Conservation (phyloP, 2,113 vertebrate genomes). For the Anolis carolinensis region DNA sequence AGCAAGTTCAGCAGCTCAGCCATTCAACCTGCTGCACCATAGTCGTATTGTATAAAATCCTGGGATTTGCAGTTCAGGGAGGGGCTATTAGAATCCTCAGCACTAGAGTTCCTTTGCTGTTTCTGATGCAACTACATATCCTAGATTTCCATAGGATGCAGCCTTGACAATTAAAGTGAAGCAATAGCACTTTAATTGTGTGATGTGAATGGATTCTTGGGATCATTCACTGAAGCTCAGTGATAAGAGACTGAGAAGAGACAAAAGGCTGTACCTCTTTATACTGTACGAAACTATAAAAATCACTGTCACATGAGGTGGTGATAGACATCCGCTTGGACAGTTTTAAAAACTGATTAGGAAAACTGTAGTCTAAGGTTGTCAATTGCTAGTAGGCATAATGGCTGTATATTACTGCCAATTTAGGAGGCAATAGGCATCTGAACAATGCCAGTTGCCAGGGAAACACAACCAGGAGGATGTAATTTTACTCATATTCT, state of each 20-base stretch:
- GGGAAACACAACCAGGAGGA: background rate
- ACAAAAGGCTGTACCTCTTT: background rate
- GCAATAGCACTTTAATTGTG: no score
- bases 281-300: background rate
- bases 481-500: background rate
- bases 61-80: no score
- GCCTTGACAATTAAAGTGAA: no score
- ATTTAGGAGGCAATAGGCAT: background rate
- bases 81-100: no score
- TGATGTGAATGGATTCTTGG: no score
- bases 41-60: no score
- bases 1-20: no score
- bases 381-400: background rate
- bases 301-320: background rate
- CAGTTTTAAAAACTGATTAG: background rate
- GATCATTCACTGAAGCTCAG: background rate
- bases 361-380: background rate
- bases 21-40: no score
- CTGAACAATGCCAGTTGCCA: background rate
- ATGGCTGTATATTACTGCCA: background rate
- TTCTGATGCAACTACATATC: no score
- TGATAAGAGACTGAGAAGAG: background rate
- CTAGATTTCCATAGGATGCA: no score
- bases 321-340: no score
- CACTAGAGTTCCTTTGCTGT: no score